A percentile compares a stretch with the other conserved stretches of the same genome.
Evolutionary conservation across 2,797 vertebrate species (phyloP).

Genomic region (Muscicapa comitata): DNA sequence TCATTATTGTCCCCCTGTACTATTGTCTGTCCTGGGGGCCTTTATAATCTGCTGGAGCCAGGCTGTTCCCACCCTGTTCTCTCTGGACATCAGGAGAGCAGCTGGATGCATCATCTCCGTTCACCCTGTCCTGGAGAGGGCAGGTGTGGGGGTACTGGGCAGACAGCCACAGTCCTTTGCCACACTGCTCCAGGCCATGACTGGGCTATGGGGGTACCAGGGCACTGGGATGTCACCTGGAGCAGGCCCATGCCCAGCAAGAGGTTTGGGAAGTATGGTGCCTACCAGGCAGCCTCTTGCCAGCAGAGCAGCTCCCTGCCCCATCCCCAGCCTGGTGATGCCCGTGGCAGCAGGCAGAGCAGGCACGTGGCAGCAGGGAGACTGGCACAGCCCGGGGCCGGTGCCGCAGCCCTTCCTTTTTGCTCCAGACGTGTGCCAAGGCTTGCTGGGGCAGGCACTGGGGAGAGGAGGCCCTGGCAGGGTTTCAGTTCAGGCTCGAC

Average conservation of each 20-base stretch:
- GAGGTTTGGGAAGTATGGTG: background rate
- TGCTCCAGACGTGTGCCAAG: slow-evolving; percentile 24
- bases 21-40: background rate
- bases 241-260: background rate
- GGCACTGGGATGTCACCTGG: background rate
- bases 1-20: background rate
- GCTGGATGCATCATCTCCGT: background rate
- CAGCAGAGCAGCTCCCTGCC: background rate
- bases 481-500: background rate
- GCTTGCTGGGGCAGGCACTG: background rate
- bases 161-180: background rate
- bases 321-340: fast-evolving
- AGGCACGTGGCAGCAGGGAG: background rate
- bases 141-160: fast-evolving
- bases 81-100: background rate
- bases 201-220: background rate
- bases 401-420: background rate
- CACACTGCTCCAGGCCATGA: fast-evolving
- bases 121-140: background rate
- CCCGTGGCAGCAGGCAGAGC: background rate
- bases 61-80: background rate
- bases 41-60: background rate
- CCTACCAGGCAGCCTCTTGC: background rate
- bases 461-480: slow-evolving; percentile 27
- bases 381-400: background rate